Conservation (phyloP, 2,797 vertebrate genomes). For the Pantherophis alleghaniensis region DNA sequence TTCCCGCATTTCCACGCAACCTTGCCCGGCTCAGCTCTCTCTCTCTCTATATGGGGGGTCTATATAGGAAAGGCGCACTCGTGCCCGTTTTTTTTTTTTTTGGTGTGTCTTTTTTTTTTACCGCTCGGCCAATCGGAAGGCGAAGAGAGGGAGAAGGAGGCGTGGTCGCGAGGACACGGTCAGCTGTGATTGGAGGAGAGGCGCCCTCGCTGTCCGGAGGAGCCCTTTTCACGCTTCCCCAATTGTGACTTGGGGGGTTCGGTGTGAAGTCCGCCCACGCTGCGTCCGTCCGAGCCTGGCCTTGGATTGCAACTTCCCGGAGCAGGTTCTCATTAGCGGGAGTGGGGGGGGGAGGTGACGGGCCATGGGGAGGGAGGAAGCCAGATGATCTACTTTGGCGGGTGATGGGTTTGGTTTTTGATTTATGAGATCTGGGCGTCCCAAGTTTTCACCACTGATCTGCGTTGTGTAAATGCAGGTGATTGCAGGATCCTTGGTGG, state of each 20-base stretch:
- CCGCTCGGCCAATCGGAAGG: not conserved
- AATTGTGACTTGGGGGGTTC: not conserved
- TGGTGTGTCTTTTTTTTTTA: not conserved
- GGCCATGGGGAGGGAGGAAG: no score
- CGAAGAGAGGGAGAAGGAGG: not conserved
- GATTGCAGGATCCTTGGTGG: not conserved
- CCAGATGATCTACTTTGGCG: not conserved
- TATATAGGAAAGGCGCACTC: not conserved
- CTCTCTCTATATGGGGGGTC: not conserved
- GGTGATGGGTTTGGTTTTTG: not conserved
- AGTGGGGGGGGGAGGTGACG: accelerated
- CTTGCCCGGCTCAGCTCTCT: not conserved
- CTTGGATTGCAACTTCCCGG: not conserved
- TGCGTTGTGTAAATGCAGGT: not conserved
- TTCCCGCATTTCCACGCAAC: not conserved
- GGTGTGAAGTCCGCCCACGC: not conserved
- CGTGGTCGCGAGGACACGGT: not conserved
- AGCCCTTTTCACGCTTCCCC: not conserved
- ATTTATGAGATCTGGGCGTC: not conserved
- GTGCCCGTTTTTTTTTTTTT: not conserved
- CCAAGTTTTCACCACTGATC: not conserved
- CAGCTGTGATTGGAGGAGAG: not conserved
- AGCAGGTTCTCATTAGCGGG: not conserved
- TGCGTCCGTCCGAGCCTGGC: not conserved
- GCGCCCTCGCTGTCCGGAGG: not conserved